Base-by-base conservation (phyloP, 2,113 vertebrate species). In the Pelodiscus sinensis region DNA sequence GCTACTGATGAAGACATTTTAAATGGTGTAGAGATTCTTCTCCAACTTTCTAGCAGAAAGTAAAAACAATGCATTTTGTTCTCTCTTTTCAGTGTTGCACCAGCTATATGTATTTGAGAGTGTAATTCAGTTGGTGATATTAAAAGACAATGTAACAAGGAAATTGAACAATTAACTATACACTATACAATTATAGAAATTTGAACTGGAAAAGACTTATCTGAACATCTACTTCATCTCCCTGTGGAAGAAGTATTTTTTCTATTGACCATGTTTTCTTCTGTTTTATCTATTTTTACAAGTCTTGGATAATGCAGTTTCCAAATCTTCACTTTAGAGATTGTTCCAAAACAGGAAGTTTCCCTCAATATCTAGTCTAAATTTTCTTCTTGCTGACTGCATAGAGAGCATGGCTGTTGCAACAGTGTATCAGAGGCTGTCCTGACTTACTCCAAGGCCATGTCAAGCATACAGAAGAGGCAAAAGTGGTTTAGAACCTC, bases 21-120 rank as follows among this genome's bases (percentile, higher is more conserved):
- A 77, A 57, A 82, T 51, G 16, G 77, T 19, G n/a, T 38, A 51
- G 29, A 35, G 31, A n/a, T 62, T 60, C 14, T 77, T 58, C 55
- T 52, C 27, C 12, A 24, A 31, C 38, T 51, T 50, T 25, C 50
- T 25, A 50, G 81, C 73, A 25, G 44, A 25, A 81, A 73, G 71
- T 19, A 57, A 44, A 79, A 27, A 57, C 27, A 58, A 58, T n/a
- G 25, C 21, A 73, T 51, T 75, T 75, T 29, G 6, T 75, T 54
- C 29, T 44, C 54, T 82, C 51, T 44, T 54, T 35, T 25, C 12
- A 56, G 35, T 78, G 71, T 81, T 62, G 35, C 56, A 31, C 25
- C 86, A 81, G 78, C 52, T 81, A 79, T 54, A 75, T 82, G 57
- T 31, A 27, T 88, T 81, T 57, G n/a, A 81, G 51, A 81, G 54